Evolutionary conservation across 2,113 vertebrate genomes (phyloP).

Genomic region (Otus sunia): DNA sequence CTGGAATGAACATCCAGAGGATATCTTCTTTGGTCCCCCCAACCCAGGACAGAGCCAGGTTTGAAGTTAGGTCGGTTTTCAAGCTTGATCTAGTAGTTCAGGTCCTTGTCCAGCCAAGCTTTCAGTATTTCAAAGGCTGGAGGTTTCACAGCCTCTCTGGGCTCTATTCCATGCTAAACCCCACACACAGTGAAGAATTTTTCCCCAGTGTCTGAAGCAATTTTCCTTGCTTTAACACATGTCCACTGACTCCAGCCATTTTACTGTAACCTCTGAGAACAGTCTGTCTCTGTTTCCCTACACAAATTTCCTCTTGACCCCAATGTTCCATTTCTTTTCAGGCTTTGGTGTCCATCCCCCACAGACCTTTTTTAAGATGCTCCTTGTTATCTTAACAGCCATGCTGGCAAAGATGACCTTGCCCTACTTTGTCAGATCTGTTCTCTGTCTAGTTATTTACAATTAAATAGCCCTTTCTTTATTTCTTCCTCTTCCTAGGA

Average conservation of each 20-base stretch:
- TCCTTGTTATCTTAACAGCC: neutral
- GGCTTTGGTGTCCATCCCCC: neutral
- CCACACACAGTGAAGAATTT: neutral
- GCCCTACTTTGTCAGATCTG: neutral
- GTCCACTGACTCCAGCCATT: neutral
- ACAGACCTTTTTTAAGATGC: no score
- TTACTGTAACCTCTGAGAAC: neutral
- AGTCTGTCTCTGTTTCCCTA: fast-evolving
- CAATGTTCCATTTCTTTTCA: neutral
- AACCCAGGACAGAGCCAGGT: neutral
- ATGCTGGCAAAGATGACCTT: no score
- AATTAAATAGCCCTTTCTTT: no score
- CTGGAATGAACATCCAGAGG: neutral
- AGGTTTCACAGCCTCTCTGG: neutral
- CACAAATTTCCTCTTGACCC: neutral
- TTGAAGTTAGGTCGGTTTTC: neutral
- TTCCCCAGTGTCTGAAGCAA: neutral
- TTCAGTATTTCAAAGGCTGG: neutral
- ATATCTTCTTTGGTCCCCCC: neutral
- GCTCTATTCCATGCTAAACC: neutral
- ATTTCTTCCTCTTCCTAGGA: neutral
- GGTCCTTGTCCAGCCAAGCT: neutral
- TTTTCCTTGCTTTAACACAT: neutral
- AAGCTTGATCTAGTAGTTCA: neutral
- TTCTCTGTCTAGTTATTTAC: neutral